Evolutionary conservation across 2,888 invertebrate species (phyloP), one percentile per base, ranked within the genome.

Genomic region (Neoitamus cyanurus): DNA sequence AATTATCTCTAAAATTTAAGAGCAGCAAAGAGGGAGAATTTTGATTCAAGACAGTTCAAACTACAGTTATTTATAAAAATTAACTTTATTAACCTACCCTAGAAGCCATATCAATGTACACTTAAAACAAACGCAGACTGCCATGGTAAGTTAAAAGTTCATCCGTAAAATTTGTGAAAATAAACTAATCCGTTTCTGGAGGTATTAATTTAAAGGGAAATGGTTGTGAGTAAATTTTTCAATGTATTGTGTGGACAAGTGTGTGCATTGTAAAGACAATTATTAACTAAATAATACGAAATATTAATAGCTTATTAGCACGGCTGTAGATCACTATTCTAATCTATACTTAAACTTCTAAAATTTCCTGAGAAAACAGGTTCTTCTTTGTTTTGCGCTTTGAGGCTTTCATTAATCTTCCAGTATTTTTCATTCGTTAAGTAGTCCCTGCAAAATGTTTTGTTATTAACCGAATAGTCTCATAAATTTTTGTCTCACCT

Each of bases 341-440:
- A 80, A 80, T 80, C 80, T 31, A 80, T 80, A 31, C 31, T 58
- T 34, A 80, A 31, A 9, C 7, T 58, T 34, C 34, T 80, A n/a
- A 80, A 80, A 58, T 80, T 80, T 7, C 80, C 80, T 11, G 46
- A 3, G n/a, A 48, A 15, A 30, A 20, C n/a, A 37, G n/a, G 11
- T 5, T 30, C 48, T 15, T 80, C 15, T 37, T 69, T 83, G 13
- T 42, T 42, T 30, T 69, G 69, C 5, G 25, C 11, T 15, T 34
- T 9, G 9, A 42, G 42, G 5, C n/a, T 20, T 15, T 94, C 94
- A 87, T 94, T 92, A 37, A 89, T 85, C 86, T 88, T 88, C 90
- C 90, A 90, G 86, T 88, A 88, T 28, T 92, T 89, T 87, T 93
- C 92, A 87, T 94, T 90, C 86, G 93, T 89, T 87, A 94, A 92